Conservation (phyloP, 2,113 vertebrate species). For the Himantopus leucocephalus region DNA sequence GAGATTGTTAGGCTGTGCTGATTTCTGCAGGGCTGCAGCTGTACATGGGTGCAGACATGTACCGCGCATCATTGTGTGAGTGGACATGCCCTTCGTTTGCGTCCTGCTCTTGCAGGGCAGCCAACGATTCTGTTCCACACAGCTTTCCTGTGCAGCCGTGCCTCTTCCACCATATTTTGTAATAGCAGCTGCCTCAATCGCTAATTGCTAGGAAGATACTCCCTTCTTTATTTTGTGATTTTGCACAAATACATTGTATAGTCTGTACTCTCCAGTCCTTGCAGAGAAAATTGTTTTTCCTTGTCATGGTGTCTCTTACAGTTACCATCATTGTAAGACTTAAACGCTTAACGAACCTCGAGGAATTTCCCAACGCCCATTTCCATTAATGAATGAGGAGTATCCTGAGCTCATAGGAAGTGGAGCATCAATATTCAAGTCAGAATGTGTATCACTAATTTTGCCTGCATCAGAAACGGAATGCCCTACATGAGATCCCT, state of each 20-base stretch:
- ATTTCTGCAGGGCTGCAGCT: neutral
- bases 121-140: fast-evolving
- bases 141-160: fast-evolving
- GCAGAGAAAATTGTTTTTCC: neutral
- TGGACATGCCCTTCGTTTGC: neutral
- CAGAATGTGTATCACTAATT: neutral
- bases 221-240: neutral
- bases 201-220: neutral
- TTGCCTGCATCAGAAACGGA: neutral
- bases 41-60: neutral
- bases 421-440: neutral
- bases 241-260: neutral
- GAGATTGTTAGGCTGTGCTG: neutral
- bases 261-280: neutral
- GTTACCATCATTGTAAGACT: neutral
- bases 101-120: neutral
- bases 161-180: neutral
- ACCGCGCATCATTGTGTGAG: fast-evolving
- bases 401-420: neutral
- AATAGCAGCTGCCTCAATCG: neutral
- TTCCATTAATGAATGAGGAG: neutral
- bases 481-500: neutral
- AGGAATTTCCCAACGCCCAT: neutral
- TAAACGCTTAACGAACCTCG: neutral
- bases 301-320: neutral